These are phyloP conservation scores for Paraescarpia echinospica DNA, from an alignment of 1,140 invertebrate genomes.

Conservation along the genomic window DNA sequence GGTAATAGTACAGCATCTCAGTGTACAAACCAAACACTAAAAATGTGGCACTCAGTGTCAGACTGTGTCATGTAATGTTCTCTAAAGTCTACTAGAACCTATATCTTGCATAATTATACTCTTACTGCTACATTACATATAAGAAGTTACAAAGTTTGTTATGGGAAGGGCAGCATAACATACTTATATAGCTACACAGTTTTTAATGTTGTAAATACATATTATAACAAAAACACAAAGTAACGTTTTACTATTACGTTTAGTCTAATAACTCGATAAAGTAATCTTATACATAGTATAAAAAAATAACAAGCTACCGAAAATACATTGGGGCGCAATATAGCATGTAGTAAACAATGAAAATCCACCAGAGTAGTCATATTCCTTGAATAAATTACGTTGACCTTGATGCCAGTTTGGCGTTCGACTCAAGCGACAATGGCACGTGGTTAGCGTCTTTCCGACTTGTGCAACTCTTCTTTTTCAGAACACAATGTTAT, in stretches of 20 bases:
- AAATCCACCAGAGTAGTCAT: neutral
- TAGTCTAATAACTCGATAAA: neutral
- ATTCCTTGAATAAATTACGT: neutral
- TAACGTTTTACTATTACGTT: neutral
- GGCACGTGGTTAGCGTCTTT: neutral
- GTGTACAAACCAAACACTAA: too few relatives aligned
- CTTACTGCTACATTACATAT: too few relatives aligned
- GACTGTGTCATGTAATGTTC: too few relatives aligned
- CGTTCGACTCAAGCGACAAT: neutral
- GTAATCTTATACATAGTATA: neutral
- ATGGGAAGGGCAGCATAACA: too few relatives aligned
- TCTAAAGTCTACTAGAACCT: too few relatives aligned
- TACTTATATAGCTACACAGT: too few relatives aligned
- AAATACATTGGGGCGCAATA: neutral
- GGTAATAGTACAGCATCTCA: too few relatives aligned
- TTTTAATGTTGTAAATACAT: neutral
- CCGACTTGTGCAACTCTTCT: neutral
- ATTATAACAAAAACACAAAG: neutral
- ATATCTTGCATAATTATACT: too few relatives aligned
- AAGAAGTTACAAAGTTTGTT: too few relatives aligned
- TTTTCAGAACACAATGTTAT: neutral
- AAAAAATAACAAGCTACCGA: neutral
- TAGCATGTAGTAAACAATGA: neutral
- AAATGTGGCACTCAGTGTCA: too few relatives aligned
- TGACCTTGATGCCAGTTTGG: neutral